These are phyloP conservation scores for Sminthurinus aureus DNA, from an alignment of 2,888 invertebrate species.

Conservation along the genomic window DNA sequence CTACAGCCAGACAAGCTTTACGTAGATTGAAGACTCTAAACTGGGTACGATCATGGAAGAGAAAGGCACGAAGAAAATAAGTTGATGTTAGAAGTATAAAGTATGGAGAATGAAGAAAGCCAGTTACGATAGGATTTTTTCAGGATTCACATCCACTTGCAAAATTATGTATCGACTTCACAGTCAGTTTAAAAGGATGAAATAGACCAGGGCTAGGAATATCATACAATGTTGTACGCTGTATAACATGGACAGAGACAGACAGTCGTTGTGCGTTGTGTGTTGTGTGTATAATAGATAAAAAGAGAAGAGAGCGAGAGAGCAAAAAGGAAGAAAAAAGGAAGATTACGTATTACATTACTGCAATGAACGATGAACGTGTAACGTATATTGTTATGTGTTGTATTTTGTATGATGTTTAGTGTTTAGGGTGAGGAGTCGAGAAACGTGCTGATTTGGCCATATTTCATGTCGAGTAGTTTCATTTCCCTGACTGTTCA, in stretches of 20 bases:
- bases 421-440: conserved; percentile 37
- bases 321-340: conserved; percentile 7
- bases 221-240: background rate
- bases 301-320: background rate
- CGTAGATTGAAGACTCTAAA: too few relatives aligned
- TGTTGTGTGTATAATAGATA: background rate
- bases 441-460: conserved; percentile 47
- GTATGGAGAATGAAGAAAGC: background rate
- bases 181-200: background rate
- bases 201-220: background rate
- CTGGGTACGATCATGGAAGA: too few relatives aligned
- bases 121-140: too few relatives aligned
- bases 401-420: conserved; percentile 14
- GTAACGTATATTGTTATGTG: background rate
- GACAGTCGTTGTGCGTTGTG: background rate
- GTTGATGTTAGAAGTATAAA: background rate
- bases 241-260: background rate
- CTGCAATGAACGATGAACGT: conserved; percentile 18
- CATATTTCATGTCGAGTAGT: conserved; percentile 44
- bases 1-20: too few relatives aligned
- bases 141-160: too few relatives aligned
- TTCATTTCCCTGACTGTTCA: conserved; percentile 31
- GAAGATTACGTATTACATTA: conserved; percentile 24
- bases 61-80: background rate
- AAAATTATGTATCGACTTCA: background rate